phyloP scores from a whole-genome alignment of 2,113 vertebrate species.

The Leptobrachium ailaonicum region DNA sequence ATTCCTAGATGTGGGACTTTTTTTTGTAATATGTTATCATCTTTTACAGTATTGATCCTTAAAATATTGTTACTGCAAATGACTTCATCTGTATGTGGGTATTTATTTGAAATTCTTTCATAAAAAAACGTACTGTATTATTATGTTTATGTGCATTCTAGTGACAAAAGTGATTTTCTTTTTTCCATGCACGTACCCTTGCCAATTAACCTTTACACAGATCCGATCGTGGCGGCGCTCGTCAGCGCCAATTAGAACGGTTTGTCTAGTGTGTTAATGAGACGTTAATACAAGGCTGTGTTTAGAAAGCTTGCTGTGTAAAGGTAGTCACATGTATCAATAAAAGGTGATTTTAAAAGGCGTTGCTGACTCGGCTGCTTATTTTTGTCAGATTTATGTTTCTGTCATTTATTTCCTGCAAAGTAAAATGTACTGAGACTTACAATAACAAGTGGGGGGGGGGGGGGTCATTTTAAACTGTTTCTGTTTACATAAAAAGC shows the following conservation, averaged over 20 bases:
- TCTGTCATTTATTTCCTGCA: no score
- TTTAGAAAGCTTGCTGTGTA: constrained; percentile 80
- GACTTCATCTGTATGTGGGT: constrained; percentile 88
- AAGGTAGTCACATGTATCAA: constrained; percentile 87
- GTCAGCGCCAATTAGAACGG: constrained; percentile 62
- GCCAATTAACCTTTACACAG: constrained; percentile 93
- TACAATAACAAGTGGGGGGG: no score
- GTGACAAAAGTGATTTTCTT: constrained; percentile 75
- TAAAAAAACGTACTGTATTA: constrained; percentile 86
- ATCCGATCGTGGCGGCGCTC: constrained; percentile 57
- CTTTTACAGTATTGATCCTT: constrained; percentile 95
- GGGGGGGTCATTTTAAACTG: no score
- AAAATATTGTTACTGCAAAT: constrained; percentile 90
- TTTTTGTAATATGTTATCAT: constrained; percentile 74
- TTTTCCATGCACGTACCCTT: constrained; percentile 92
- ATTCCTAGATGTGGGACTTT: constrained; percentile 85
- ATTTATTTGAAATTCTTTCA: constrained; percentile 95
- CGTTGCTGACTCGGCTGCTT: not conserved
- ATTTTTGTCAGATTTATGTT: not conserved
- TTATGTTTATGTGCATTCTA: constrained; percentile 89
- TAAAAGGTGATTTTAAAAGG: constrained; percentile 77
- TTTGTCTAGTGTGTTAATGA: constrained; percentile 62
- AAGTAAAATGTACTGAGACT: no score
- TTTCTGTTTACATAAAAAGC: no score
- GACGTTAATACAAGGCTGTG: constrained; percentile 67